phyloP scores from a whole-genome alignment of 1,140 invertebrate genomes.

The Apocrypta bakeri region DNA sequence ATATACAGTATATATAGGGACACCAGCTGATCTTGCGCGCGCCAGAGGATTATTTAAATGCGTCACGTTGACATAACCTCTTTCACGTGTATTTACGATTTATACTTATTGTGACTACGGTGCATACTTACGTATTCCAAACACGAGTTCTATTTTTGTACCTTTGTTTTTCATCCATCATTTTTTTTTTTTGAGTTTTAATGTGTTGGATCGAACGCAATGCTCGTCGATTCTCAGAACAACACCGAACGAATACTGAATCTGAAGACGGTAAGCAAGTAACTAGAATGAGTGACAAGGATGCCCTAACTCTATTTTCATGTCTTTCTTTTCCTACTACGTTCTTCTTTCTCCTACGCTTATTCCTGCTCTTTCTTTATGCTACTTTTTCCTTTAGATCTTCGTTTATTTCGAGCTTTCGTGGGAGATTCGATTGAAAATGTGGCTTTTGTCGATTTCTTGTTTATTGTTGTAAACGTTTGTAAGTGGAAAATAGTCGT shows the following conservation, averaged over 20 bases:
- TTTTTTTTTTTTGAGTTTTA: slow-evolving; percentile 25
- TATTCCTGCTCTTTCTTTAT: background rate
- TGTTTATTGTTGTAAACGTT: background rate
- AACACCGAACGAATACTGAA: slow-evolving; percentile 41
- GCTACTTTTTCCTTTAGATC: background rate
- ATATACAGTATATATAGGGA: too few relatives aligned
- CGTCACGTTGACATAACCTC: slow-evolving; percentile 45
- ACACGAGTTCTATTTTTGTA: background rate
- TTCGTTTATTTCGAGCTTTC: background rate
- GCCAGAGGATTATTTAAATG: slow-evolving; percentile 44
- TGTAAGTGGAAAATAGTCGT: background rate
- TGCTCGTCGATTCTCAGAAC: slow-evolving; percentile 41
- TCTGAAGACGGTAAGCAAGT: slow-evolving; percentile 44
- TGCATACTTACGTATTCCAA: background rate
- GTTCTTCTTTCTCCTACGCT: background rate
- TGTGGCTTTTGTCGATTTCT: background rate
- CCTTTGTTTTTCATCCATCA: slow-evolving; percentile 4
- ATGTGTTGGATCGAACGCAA: slow-evolving; percentile 29
- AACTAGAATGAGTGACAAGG: background rate
- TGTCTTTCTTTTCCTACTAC: background rate
- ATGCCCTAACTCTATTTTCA: background rate
- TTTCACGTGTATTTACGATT: background rate
- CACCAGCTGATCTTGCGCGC: slow-evolving; percentile 38
- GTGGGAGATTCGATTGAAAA: background rate
- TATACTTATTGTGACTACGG: background rate